Percentiles rank a stretch among this genome's conserved stretches.
Conservation (phyloP, 2,888 invertebrate species). For the Crematogaster levior region DNA sequence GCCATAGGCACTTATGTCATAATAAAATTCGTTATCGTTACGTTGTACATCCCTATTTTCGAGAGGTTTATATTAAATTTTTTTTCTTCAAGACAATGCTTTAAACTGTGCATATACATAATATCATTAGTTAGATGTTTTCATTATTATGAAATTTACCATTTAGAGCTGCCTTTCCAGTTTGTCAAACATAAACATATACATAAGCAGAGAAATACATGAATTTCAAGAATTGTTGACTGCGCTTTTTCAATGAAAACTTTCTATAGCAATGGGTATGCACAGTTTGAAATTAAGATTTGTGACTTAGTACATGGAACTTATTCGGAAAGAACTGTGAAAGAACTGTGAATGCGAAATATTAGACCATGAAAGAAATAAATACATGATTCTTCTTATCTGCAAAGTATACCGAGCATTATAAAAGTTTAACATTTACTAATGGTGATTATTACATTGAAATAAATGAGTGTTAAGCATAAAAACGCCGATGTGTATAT, state of each 20-base stretch:
- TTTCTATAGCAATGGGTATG: conserved; percentile 34
- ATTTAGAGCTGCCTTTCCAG: background rate
- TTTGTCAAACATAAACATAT: conserved; percentile 20
- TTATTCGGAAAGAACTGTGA: background rate
- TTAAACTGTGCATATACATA: conserved; percentile 22
- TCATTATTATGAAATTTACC: background rate
- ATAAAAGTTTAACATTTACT: background rate
- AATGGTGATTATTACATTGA: conserved; percentile 1
- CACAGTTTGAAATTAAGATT: conserved; percentile 41
- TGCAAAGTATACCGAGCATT: background rate
- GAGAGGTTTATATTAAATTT: background rate
- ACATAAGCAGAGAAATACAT: conserved; percentile 7
- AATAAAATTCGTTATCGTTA: conserved; percentile 68
- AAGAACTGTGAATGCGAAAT: conserved; percentile 10
- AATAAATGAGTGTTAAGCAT: background rate
- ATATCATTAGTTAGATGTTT: conserved; percentile 31
- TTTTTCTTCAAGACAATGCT: conserved; percentile 3
- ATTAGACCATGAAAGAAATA: conserved; percentile 29
- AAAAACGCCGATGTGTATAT: background rate
- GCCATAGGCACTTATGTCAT: conserved; percentile 72
- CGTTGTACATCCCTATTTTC: conserved; percentile 58
- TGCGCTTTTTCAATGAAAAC: conserved; percentile 6
- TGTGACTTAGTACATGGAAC: conserved; percentile 7
- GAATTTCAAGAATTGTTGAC: background rate
- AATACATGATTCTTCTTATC: conserved; percentile 28